Evolutionary conservation across 1,140 invertebrate genomes (phyloP).

Genomic region (Aphelinus atriplicis): DNA sequence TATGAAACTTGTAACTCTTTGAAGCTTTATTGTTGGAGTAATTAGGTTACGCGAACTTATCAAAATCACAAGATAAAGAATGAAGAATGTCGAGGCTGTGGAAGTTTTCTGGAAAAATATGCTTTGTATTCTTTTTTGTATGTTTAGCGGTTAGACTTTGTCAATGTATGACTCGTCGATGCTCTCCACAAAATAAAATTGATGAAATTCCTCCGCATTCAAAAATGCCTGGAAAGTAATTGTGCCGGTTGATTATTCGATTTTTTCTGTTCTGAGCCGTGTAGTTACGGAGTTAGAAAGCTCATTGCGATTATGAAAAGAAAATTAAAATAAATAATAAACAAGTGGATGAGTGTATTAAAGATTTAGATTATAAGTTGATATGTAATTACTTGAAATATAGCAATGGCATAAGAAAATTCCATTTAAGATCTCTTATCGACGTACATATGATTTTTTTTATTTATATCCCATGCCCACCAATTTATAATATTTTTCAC

Average conservation of each 20-base stretch:
- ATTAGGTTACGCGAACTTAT: constrained; percentile 1
- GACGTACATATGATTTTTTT: constrained; percentile 25
- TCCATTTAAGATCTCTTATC: constrained; percentile 38
- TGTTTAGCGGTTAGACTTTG: constrained; percentile 24
- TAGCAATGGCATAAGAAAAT: constrained; percentile 42
- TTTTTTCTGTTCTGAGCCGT: not conserved
- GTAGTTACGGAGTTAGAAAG: constrained; percentile 10
- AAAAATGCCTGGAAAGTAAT: constrained; percentile 11
- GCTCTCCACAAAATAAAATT: constrained; percentile 26
- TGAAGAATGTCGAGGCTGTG: constrained; percentile 27
- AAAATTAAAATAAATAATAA: constrained; percentile 4
- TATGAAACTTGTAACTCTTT: constrained; percentile 18
- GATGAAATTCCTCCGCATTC: not conserved
- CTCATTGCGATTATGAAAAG: constrained; percentile 27
- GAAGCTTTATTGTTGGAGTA: constrained; percentile 17
- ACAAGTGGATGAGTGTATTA: constrained; percentile 37
- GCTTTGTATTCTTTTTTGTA: constrained; percentile 37
- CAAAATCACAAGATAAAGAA: constrained; percentile 25
- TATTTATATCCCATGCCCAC: constrained; percentile 6
- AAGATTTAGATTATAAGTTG: constrained; percentile 40
- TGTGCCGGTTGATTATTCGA: constrained; percentile 9
- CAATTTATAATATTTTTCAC: no score
- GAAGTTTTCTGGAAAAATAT: constrained; percentile 23
- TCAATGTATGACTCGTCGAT: constrained; percentile 29
- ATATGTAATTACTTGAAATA: constrained; percentile 44